These are phyloP conservation scores for Laticauda laticaudata DNA, from an alignment of 2,113 vertebrate genomes.

Conservation along the genomic window DNA sequence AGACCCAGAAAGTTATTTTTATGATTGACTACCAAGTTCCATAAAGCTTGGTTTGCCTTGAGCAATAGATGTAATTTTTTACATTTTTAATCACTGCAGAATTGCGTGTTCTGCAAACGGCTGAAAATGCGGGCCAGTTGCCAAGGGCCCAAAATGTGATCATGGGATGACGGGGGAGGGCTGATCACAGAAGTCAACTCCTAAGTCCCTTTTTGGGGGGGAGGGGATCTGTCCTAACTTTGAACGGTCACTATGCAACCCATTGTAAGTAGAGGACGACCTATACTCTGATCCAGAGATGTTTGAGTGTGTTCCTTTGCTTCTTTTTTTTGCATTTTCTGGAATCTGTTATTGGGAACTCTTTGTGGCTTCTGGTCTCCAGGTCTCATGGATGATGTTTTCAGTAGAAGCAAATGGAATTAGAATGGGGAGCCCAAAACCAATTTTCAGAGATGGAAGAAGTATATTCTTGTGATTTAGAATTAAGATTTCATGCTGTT, in stretches of 20 bases:
- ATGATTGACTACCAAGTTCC: neutral
- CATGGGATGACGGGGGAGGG: accelerated
- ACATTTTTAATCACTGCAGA: neutral
- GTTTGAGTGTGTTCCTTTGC: neutral
- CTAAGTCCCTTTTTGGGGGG: neutral
- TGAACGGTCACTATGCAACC: neutral
- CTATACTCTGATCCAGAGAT: neutral
- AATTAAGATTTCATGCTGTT: slow-evolving; percentile 30
- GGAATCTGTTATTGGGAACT: too few species aligned
- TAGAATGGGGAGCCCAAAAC: neutral
- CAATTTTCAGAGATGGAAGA: neutral
- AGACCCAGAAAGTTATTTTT: neutral
- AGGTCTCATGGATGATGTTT: neutral
- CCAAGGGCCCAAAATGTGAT: neutral
- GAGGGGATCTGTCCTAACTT: neutral
- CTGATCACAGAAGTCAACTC: neutral
- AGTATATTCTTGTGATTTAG: neutral
- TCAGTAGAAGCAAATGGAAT: neutral
- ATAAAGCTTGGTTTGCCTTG: neutral
- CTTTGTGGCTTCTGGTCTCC: neutral
- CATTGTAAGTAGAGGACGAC: neutral
- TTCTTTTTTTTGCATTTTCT: too few species aligned
- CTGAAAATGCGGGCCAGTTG: neutral
- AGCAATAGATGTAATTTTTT: neutral
- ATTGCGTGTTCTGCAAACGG: neutral